These are phyloP conservation scores for Portunus trituberculatus DNA, from an alignment of 1,140 invertebrate genomes.

Conservation along the genomic window DNA sequence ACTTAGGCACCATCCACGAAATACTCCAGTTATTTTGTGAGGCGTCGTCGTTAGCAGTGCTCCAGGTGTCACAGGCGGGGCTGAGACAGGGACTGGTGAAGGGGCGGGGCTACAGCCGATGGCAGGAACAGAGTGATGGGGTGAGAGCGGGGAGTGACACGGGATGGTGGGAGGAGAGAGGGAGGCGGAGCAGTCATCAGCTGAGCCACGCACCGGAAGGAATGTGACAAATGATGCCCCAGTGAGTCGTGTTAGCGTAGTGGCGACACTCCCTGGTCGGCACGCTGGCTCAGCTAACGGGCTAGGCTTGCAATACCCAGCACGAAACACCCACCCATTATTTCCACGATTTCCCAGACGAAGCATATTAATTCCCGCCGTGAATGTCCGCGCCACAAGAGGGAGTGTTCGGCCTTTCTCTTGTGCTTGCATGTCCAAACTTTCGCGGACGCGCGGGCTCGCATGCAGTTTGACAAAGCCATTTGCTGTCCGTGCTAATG, in stretches of 20 bases:
- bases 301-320: not conserved
- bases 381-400: not conserved
- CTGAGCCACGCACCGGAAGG: not conserved
- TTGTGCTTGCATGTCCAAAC: not conserved
- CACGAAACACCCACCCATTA: not conserved
- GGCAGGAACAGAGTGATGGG: not conserved
- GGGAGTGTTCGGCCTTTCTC: not conserved
- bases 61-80: not conserved
- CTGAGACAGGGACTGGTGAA: not conserved
- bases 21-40: not conserved
- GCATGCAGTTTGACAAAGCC: not conserved
- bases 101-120: no score
- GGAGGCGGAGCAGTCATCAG: not conserved
- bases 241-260: not conserved
- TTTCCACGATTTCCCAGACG: not conserved
- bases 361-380: slow-evolving; percentile 1
- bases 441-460: not conserved
- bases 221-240: slow-evolving; percentile 21
- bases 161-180: not conserved
- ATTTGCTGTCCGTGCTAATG: not conserved
- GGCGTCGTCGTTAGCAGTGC: not conserved
- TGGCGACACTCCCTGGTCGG: not conserved
- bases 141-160: not conserved
- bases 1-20: not conserved
- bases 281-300: not conserved